phyloP scores from a whole-genome alignment of 2,113 vertebrate species.

The Alethe castanea region DNA sequence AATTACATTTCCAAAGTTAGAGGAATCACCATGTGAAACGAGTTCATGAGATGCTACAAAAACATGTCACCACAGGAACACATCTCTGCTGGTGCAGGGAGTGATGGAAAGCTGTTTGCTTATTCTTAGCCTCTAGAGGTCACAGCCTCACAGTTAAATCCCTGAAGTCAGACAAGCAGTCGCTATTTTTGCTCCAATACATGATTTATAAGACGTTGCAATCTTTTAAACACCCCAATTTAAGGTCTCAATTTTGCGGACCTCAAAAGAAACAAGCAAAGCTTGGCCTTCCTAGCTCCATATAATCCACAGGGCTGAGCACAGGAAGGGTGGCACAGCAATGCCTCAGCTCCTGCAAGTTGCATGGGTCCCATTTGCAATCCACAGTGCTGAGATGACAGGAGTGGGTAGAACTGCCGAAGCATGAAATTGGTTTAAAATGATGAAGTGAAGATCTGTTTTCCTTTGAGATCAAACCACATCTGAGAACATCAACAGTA shows the following conservation, averaged over 20 bases:
- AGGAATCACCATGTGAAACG: background rate
- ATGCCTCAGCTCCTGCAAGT: background rate
- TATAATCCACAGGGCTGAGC: background rate
- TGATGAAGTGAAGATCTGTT: constrained; percentile 66
- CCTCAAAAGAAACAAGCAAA: background rate
- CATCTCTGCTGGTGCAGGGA: background rate
- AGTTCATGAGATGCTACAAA: background rate
- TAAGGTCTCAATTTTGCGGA: background rate
- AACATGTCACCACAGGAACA: background rate
- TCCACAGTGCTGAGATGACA: constrained; percentile 41
- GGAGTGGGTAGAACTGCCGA: constrained; percentile 37
- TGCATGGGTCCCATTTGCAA: background rate
- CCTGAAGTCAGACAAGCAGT: constrained; percentile 7
- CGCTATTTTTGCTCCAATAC: background rate
- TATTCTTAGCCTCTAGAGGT: constrained; percentile 62
- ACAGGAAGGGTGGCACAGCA: background rate
- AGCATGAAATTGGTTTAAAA: constrained; percentile 79
- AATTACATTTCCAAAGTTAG: background rate
- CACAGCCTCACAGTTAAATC: constrained; percentile 49
- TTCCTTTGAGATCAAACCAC: constrained; percentile 67
- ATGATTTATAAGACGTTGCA: background rate
- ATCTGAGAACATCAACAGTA: constrained; percentile 48
- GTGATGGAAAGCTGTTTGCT: constrained; percentile 29
- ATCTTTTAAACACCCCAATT: constrained; percentile 6
- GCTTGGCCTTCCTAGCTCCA: background rate